Percentiles rank a stretch among this genome's conserved stretches.
Conservation (phyloP, 2,888 invertebrate species). For the Drosophila macrospina region DNA sequence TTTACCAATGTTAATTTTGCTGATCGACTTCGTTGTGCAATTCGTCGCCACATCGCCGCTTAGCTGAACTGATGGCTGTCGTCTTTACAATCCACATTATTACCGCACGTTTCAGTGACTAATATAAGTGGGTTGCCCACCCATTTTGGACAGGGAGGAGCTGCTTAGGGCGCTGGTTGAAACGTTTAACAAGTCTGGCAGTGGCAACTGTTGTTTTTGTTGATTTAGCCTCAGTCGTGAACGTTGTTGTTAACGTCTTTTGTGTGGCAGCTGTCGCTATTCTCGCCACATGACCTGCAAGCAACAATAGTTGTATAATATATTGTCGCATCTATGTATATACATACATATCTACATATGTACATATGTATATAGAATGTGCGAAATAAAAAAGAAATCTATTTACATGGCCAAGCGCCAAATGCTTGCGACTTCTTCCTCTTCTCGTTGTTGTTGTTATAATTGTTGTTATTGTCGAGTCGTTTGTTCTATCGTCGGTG, state of each 20-base stretch:
- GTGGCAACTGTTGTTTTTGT: slow-evolving; percentile 26
- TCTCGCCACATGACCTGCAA: slow-evolving; percentile 71
- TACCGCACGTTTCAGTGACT: slow-evolving; percentile 55
- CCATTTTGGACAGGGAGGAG: slow-evolving; percentile 21
- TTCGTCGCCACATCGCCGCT: slow-evolving; percentile 44
- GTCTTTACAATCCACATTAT: slow-evolving; percentile 27
- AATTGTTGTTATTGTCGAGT: slow-evolving; percentile 22
- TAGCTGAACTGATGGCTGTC: slow-evolving; percentile 38
- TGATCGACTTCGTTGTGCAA: slow-evolving; percentile 43
- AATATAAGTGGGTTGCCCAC: slow-evolving; percentile 29
- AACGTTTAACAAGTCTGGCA: slow-evolving; percentile 64
- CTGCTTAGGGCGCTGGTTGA: slow-evolving; percentile 47
- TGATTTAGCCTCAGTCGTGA: slow-evolving; percentile 40
- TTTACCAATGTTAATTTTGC: slow-evolving; percentile 36
- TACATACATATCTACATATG: slow-evolving; percentile 16
- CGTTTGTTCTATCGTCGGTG: slow-evolving; percentile 48
- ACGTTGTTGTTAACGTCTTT: slow-evolving; percentile 54
- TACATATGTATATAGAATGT: slow-evolving; percentile 13
- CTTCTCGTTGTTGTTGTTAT: slow-evolving; percentile 15
- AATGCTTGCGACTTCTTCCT: slow-evolving; percentile 47
- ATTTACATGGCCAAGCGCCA: slow-evolving; percentile 73
- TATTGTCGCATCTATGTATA: slow-evolving; percentile 21
- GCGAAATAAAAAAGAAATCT: slow-evolving; percentile 33
- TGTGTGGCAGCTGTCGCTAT: slow-evolving; percentile 67
- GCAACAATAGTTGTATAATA: slow-evolving; percentile 59